Evolutionary conservation across 2,888 invertebrate genomes (phyloP), one percentile per base, ranked within the genome.

Genomic region (Yponomeuta evonymella): DNA sequence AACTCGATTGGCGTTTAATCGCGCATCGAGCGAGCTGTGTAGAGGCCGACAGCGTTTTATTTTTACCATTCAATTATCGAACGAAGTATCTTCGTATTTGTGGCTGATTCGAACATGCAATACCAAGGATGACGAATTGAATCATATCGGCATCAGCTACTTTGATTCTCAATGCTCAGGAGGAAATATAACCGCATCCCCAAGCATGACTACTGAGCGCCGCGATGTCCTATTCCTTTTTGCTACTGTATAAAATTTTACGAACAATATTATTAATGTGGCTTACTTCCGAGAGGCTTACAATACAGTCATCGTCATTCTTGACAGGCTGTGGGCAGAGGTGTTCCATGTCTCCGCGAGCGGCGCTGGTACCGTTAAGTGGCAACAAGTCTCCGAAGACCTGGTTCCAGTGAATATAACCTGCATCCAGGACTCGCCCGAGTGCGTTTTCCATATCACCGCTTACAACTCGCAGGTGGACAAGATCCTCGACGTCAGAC

Each of bases 391-490:
- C 79, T 98, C 98, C 76, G 98, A 98, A 89, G 99, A 99, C 93
- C 95, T 99, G 89, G 99, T 99, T 78, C 99, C 99, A 72, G 98
- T 99, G 79, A 98, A 98, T 94, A 98, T 99, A 93, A 98, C 98
- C 78, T 98, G 98, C 93, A 97, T 98, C 85, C 97, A 98, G 93
- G 98, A 98, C 92, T 96, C 97, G 75, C 98, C 98, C 70, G 98
- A 98, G 92, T 98, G 98, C 89, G 96, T 98, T 88, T 99, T 98
- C 93, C 99, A 99, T 94, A 98, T 99, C 93, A 98, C 98, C 82
- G 99, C 99, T 80, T 99, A 99, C 94, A 99, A 98, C 94, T 97
- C 98, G 83, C 98, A 99, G 91, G 98, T 99, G 84, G 98, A 99
- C 93, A 99, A 98, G 94, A 98, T 99, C 80, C 95, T 99, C 81